Base-by-base conservation (phyloP, 1,140 invertebrate species). In the Planococcus citri region DNA sequence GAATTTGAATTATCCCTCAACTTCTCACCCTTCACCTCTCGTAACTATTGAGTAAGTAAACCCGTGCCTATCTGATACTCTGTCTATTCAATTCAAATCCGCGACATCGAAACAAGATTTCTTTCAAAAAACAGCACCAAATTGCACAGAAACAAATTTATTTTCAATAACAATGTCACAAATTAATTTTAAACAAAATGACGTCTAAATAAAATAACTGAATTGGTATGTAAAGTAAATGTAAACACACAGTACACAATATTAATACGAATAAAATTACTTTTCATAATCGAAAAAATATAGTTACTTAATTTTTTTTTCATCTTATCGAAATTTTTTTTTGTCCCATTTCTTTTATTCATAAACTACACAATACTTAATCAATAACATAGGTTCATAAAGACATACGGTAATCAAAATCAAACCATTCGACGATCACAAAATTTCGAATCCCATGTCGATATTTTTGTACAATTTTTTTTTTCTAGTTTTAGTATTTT, bases 121-220 rank as follows among this genome's bases (percentile, higher is more conserved):
- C n/a, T n/a, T n/a, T n/a, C n/a, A n/a, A n/a, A 51, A 51, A 25
- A 64, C 10, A 10, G 3, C 3, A 64, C 10, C 6, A 3, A 64
- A 64, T 64, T 9, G 25, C 22, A 25, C 20, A 24, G 60, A 64
- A 64, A 64, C 60, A 64, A 64, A 64, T 64, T 64, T 25, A 24
- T 64, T 24, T 64, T 27, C 3, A 25, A 64, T 64, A 64, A 64
- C 60, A 64, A 64, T 64, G 60, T 64, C 60, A 64, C 60, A 64
- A 64, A 64, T 64, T 64, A 64, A 64, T 64, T 64, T 64, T 64
- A 64, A 24, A 64, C 60, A 64, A 64, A 64, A 64, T 64, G 21
- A 64, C 60, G 6, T 64, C 60, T 64, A 64, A 24, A 51, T 51
- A 51, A 51, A 51, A 33, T 14, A 51, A 51, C 41, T n/a, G 17